phyloP scores from a whole-genome alignment of 1,140 invertebrate genomes.

The Hypsibius dujardini region DNA sequence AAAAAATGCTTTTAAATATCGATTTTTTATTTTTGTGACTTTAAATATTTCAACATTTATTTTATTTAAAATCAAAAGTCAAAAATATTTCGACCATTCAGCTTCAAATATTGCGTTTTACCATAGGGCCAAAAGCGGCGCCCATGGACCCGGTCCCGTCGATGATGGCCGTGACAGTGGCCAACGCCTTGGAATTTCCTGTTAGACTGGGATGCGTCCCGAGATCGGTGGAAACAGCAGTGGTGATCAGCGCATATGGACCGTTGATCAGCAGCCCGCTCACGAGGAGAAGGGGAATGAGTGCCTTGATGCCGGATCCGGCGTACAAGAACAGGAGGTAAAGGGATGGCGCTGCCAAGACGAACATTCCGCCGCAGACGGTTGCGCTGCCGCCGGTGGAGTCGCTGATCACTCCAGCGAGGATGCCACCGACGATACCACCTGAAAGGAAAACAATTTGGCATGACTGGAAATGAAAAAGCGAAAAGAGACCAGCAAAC shows the following conservation, averaged over 20 bases:
- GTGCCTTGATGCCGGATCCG: constrained; percentile 13
- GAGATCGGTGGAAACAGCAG: constrained; percentile 79
- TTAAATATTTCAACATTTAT: too few relatives aligned
- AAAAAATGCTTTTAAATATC: too few relatives aligned
- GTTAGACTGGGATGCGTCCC: constrained; percentile 67
- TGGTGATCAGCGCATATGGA: constrained; percentile 85
- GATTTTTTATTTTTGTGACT: too few relatives aligned
- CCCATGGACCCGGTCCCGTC: constrained; percentile 88
- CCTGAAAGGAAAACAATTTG: constrained; percentile 33
- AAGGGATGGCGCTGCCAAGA: constrained; percentile 38
- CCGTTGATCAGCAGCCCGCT: constrained; percentile 75
- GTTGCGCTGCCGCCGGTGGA: constrained; percentile 58
- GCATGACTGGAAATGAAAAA: too few relatives aligned
- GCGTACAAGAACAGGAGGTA: constrained; percentile 55
- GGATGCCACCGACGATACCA: constrained; percentile 67
- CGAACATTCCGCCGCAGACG: constrained; percentile 63
- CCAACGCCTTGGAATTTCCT: constrained; percentile 68
- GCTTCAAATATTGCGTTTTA: constrained; percentile 29
- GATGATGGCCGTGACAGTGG: constrained; percentile 88
- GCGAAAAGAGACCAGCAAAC: too few relatives aligned
- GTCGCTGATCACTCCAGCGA: constrained; percentile 69
- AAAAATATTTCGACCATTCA: too few relatives aligned
- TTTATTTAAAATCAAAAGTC: too few relatives aligned
- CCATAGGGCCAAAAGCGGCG: constrained; percentile 68
- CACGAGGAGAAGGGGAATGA: constrained; percentile 46